Evolutionary conservation across 2,113 vertebrate species (phyloP).

Genomic region (Ceyx melanurus): DNA sequence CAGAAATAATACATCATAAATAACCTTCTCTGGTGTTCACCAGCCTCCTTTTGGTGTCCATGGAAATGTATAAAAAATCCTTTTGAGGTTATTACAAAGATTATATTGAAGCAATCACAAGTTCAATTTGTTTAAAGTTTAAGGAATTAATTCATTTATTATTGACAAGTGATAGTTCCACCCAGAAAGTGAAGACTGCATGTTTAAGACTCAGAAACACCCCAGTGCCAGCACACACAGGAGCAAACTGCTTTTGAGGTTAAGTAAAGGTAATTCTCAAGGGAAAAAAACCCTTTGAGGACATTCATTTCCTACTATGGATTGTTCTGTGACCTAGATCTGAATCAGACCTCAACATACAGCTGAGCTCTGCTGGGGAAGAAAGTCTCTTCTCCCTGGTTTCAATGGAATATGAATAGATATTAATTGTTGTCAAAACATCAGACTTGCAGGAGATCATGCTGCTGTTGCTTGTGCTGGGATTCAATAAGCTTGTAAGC

Average conservation of each 20-base stretch:
- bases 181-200: neutral
- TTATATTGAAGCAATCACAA: neutral
- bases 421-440: slow-evolving; percentile 41
- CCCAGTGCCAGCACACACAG: neutral
- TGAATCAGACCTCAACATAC: neutral
- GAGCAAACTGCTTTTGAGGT: neutral
- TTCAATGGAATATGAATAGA: neutral
- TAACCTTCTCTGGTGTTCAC: neutral
- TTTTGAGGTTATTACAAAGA: neutral
- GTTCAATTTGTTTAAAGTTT: neutral
- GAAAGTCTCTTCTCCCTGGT: neutral
- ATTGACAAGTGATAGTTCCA: neutral
- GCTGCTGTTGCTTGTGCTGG: neutral
- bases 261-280: neutral
- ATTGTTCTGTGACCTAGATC: neutral
- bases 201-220: neutral
- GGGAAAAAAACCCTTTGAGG: neutral
- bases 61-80: neutral
- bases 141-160: neutral
- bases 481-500: slow-evolving; percentile 44
- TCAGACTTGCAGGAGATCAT: slow-evolving; percentile 7
- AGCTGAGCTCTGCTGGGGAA: neutral
- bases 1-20: neutral
- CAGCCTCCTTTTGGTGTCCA: neutral
- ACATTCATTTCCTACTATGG: neutral